Percentiles rank a stretch among this genome's conserved stretches.
Conservation (phyloP, 1,140 invertebrate species). For the Popillia japonica region DNA sequence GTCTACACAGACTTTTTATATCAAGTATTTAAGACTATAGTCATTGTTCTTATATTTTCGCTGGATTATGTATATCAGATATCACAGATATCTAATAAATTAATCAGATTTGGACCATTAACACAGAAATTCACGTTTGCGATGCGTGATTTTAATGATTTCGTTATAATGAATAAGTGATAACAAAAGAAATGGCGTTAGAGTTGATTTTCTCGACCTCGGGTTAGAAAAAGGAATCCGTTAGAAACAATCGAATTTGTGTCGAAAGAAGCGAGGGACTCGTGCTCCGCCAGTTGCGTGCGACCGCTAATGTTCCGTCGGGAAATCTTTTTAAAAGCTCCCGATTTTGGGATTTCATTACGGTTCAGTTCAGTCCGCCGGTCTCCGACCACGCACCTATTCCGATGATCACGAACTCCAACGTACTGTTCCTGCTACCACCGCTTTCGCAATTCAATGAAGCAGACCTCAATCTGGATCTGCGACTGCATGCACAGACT, state of each 20-base stretch:
- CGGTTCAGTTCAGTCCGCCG: slow-evolving; percentile 35
- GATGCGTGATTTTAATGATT: too few relatives aligned
- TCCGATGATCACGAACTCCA: slow-evolving; percentile 14
- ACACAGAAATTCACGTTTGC: too few relatives aligned
- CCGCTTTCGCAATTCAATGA: neutral
- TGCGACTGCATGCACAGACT: neutral
- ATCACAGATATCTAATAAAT: too few relatives aligned
- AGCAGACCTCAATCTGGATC: neutral
- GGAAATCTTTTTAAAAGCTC: slow-evolving; percentile 54
- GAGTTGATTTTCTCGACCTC: neutral
- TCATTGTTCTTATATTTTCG: too few relatives aligned
- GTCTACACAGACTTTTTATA: too few relatives aligned
- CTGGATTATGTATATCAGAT: too few relatives aligned
- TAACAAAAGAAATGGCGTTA: slow-evolving; percentile 5
- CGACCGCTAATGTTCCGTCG: slow-evolving; percentile 47
- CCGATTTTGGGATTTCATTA: slow-evolving; percentile 55
- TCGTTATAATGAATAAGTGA: neutral
- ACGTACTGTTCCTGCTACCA: neutral
- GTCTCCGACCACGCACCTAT: slow-evolving; percentile 13
- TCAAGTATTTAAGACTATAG: too few relatives aligned
- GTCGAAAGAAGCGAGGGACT: slow-evolving; percentile 23
- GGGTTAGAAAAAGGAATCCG: slow-evolving; percentile 16
- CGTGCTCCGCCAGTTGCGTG: slow-evolving; percentile 45
- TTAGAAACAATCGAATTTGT: slow-evolving; percentile 40
- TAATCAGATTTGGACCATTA: too few relatives aligned